Conservation (phyloP, 2,888 invertebrate species). For the Hirtodrosophila alboralis region DNA sequence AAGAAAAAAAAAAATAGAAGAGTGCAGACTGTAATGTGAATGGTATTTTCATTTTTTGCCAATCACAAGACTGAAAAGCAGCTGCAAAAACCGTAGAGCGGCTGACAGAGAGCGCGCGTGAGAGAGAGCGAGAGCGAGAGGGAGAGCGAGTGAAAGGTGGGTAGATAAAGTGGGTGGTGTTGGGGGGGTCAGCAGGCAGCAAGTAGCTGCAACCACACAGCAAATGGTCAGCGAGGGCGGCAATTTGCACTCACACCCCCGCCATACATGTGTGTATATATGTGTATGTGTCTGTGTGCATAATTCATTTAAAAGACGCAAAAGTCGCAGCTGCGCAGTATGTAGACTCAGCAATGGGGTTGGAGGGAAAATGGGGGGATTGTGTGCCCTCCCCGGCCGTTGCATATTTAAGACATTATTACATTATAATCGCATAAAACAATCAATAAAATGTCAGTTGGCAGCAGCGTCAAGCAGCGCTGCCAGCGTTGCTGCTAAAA, state of each 20-base stretch:
- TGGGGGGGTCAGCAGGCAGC: neutral
- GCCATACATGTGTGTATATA: constrained; percentile 1
- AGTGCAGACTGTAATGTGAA: constrained; percentile 22
- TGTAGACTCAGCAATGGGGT: constrained; percentile 12
- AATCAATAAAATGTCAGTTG: constrained; percentile 80
- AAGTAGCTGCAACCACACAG: constrained; percentile 42
- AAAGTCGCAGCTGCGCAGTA: constrained; percentile 71
- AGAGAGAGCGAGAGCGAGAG: no score
- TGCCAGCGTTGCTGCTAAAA: constrained; percentile 38
- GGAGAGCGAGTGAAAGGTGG: neutral
- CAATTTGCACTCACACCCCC: constrained; percentile 25
- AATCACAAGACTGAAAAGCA: constrained; percentile 71
- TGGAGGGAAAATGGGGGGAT: neutral
- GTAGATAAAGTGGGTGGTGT: constrained; percentile 9
- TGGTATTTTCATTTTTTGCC: constrained; percentile 58
- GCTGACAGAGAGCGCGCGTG: no score
- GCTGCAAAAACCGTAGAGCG: no score
- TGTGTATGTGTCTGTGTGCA: constrained; percentile 42
- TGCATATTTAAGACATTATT: constrained; percentile 78
- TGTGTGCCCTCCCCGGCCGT: constrained; percentile 25
- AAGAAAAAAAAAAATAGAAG: constrained; percentile 32
- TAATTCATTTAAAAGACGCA: constrained; percentile 71
- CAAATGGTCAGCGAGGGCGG: constrained; percentile 62
- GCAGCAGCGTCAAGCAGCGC: constrained; percentile 18
- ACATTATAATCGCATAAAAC: constrained; percentile 82